Conservation (phyloP, 1,140 invertebrate genomes). For the Varroa destructor region DNA sequence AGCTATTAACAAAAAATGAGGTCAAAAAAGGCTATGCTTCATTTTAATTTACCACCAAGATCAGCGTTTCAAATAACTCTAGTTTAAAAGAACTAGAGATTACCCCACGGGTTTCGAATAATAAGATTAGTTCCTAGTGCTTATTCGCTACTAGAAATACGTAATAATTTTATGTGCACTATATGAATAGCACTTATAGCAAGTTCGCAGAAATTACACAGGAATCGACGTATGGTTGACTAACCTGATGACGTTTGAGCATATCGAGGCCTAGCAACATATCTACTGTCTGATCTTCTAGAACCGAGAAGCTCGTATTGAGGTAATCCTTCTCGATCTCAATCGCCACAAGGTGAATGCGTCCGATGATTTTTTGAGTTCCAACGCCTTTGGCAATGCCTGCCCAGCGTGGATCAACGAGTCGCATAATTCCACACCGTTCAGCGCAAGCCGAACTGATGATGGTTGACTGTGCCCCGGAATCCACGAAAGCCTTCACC, state of each 20-base stretch:
- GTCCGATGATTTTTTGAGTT: conserved; percentile 82
- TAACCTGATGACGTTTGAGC: conserved; percentile 81
- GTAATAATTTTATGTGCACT: no score
- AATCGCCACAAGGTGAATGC: conserved; percentile 70
- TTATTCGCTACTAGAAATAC: no score
- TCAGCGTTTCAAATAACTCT: no score
- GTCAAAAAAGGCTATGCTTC: no score
- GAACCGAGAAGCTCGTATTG: conserved; percentile 90
- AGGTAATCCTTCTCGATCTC: conserved; percentile 54
- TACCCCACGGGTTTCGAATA: no score
- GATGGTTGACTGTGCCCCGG: conserved; percentile 82
- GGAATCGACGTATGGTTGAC: background rate
- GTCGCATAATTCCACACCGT: conserved; percentile 83
- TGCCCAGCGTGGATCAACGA: conserved; percentile 85
- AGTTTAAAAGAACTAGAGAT: no score
- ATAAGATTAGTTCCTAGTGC: no score
- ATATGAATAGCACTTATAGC: no score
- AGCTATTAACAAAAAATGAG: no score
- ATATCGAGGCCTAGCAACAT: conserved; percentile 94
- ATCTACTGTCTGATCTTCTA: conserved; percentile 95
- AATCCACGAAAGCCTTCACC: conserved; percentile 95
- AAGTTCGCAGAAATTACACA: no score
- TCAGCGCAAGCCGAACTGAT: conserved; percentile 81
- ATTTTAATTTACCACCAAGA: no score
- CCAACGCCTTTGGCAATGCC: conserved; percentile 91